Evolutionary conservation across 2,888 invertebrate species (phyloP).

Genomic region (Prionchulus punctatus): DNA sequence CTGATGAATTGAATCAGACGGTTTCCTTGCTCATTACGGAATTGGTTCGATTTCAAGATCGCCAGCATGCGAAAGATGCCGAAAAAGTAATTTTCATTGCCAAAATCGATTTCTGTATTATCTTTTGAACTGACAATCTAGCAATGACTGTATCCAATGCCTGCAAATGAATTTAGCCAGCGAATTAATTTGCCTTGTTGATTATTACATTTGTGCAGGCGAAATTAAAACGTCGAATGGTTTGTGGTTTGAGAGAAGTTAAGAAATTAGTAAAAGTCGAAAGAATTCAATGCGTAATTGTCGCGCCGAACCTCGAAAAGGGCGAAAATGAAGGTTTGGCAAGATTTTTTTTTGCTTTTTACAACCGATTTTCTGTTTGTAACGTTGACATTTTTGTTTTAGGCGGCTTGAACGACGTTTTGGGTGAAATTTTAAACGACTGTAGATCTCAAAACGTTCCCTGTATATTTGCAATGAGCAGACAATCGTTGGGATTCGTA

Average conservation of each 20-base stretch:
- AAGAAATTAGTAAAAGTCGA: slow-evolving; percentile 44
- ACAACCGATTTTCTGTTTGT: too few relatives aligned
- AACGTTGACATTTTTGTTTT: slow-evolving; percentile 13
- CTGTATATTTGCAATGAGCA: slow-evolving; percentile 45
- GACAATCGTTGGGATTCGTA: slow-evolving; percentile 43
- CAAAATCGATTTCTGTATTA: too few relatives aligned
- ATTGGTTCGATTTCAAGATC: neutral
- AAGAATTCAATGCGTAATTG: slow-evolving; percentile 45
- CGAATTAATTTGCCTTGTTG: too few relatives aligned
- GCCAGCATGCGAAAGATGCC: neutral
- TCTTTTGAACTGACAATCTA: too few relatives aligned
- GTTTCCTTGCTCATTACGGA: neutral
- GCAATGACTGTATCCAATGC: too few relatives aligned
- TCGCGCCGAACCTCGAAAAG: slow-evolving; percentile 49
- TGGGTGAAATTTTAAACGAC: slow-evolving; percentile 40
- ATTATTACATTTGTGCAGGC: slow-evolving; percentile 18
- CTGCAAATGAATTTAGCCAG: too few relatives aligned
- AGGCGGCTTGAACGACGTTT: slow-evolving; percentile 45
- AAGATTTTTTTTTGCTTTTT: too few relatives aligned
- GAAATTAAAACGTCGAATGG: slow-evolving; percentile 41
- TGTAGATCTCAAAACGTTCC: slow-evolving; percentile 43
- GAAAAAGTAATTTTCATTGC: too few relatives aligned
- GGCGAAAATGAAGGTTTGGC: slow-evolving; percentile 38
- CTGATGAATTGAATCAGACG: neutral
- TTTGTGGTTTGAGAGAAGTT: slow-evolving; percentile 48